A percentile compares a stretch with the other conserved stretches of the same genome.
These are phyloP conservation scores for Solea senegalensis DNA, from an alignment of 2,113 vertebrate genomes.

Conservation along the genomic window DNA sequence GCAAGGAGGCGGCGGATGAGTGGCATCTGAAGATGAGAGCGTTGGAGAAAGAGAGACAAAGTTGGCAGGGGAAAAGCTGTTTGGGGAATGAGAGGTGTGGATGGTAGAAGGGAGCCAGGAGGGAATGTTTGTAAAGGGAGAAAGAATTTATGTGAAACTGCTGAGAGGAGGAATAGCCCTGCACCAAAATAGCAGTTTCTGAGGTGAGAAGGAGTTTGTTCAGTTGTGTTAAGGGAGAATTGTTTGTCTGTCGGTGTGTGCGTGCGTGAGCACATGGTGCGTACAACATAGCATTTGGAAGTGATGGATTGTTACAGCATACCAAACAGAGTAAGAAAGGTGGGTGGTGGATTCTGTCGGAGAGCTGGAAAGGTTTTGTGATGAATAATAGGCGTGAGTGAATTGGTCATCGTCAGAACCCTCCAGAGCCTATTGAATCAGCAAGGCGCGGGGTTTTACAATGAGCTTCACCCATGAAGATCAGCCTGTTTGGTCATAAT, in stretches of 20 bases:
- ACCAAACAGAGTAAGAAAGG: conserved; percentile 72
- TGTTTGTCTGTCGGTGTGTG: conserved; percentile 26
- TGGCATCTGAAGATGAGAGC: conserved; percentile 70
- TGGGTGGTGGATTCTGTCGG: conserved; percentile 75
- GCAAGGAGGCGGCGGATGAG: conserved; percentile 68
- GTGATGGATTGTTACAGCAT: conserved; percentile 76
- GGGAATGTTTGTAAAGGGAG: conserved; percentile 61
- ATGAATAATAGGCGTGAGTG: conserved; percentile 78
- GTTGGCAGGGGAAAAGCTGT: conserved; percentile 66
- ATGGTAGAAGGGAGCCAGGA: conserved; percentile 48
- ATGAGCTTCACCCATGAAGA: conserved; percentile 68
- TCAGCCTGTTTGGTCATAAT: conserved; percentile 69
- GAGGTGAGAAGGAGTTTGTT: conserved; percentile 69
- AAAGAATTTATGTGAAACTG: conserved; percentile 64
- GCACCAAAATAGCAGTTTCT: conserved; percentile 69
- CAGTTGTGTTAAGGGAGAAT: conserved; percentile 59
- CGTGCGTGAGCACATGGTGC: conserved; percentile 17
- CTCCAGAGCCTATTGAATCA: conserved; percentile 74
- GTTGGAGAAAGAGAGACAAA: conserved; percentile 37
- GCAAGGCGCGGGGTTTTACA: conserved; percentile 66
- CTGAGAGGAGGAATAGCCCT: conserved; percentile 63
- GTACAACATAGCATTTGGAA: conserved; percentile 61
- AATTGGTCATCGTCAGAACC: conserved; percentile 79
- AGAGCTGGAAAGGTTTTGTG: conserved; percentile 74
- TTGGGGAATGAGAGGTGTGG: conserved; percentile 49